Base-by-base conservation (phyloP, 1,140 invertebrate species). In the Apocrypta bakeri region DNA sequence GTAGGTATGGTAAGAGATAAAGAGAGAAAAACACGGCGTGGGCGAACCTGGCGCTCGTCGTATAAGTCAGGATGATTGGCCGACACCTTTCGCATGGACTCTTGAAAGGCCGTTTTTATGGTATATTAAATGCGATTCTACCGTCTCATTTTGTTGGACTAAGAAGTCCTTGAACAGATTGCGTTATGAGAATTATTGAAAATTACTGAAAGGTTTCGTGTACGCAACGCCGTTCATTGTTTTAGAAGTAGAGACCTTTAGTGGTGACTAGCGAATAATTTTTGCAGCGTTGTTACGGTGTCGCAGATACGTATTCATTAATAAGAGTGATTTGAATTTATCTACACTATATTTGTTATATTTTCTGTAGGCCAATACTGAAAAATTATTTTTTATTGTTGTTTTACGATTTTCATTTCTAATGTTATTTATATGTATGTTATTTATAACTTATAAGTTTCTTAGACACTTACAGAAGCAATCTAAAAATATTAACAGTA, bases 121-220 rank as follows among this genome's bases (percentile, higher is more conserved):
- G 12, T 27, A n/a, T 64, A 72, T 72, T 73, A 37, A 80, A 80
- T 80, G 37, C 21, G n/a, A n/a, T 66, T 56, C 48, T 56, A n/a
- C 37, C 66, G 37, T 66, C 24, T 75, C 48, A 21, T 21, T 73
- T 48, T 40, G 40, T 64, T 75, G 8, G 33, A 73, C 48, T 61
- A 11, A 74, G 24, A 31, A 81, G 79, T 66, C 79, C 72, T 75
- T 81, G 69, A 24, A 37, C 33, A 14, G n/a, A 25, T 21, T 66
- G 75, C 61, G 40, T 25, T 69, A 48, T 29, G n/a, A 79, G 66
- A 69, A 71, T 48, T 31, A 69, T 69, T 79, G 40, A 69, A 69
- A 48, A 79, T 56, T 69, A 69, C 27, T 24, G 17, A n/a, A 31
- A 21, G 61, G 37, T 68, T 37, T 37, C 33, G 24, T 27, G 29